Percentiles rank a stretch among this genome's conserved stretches.
These are phyloP conservation scores for Brachionus manjavacas DNA, from an alignment of 1,140 invertebrate species.

Conservation along the genomic window DNA sequence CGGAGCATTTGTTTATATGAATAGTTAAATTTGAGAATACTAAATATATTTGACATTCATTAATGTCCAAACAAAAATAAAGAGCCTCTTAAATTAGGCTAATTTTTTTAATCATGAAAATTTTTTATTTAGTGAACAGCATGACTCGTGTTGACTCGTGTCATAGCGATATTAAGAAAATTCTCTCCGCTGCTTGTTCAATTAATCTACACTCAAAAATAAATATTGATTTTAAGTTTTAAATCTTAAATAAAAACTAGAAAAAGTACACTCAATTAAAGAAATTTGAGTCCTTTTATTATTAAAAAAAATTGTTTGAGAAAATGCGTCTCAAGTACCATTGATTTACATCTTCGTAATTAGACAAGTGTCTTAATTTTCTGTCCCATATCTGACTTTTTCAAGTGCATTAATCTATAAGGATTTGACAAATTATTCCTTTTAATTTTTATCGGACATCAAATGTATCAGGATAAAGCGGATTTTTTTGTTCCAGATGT, in stretches of 20 bases:
- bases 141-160: neutral
- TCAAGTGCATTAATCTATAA: neutral
- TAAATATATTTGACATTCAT: neutral
- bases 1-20: neutral
- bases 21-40: neutral
- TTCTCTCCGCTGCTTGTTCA: neutral
- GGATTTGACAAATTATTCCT: neutral
- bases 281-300: neutral
- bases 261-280: neutral
- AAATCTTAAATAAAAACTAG: neutral
- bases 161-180: neutral
- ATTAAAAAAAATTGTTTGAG: neutral
- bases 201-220: neutral
- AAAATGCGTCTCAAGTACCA: neutral
- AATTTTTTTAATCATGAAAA: neutral
- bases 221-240: constrained; percentile 2
- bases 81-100: neutral
- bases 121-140: neutral
- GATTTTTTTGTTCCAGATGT: neutral
- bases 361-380: neutral
- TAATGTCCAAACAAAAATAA: neutral
- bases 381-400: neutral
- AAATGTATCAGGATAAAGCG: neutral
- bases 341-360: neutral
- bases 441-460: neutral